Evolutionary conservation across 1,140 invertebrate species (phyloP).

Genomic region (Uloborus diversus): DNA sequence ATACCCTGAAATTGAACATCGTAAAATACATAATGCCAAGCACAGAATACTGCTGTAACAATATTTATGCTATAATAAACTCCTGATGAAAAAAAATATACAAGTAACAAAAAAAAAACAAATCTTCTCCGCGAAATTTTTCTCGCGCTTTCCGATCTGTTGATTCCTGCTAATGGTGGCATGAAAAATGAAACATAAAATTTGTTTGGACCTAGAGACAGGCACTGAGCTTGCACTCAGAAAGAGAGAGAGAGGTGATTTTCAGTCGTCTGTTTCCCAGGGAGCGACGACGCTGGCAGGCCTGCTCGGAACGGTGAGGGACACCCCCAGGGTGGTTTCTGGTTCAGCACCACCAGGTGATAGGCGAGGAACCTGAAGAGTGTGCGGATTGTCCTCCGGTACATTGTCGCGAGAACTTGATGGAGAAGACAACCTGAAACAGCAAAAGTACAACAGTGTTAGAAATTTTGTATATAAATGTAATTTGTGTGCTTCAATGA

Average conservation of each 20-base stretch:
- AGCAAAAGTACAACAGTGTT: neutral
- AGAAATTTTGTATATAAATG: neutral
- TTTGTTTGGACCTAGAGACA: neutral
- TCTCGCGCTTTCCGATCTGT: neutral
- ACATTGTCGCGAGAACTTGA: constrained; percentile 55
- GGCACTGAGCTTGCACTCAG: constrained; percentile 37
- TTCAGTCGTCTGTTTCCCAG: constrained; percentile 36
- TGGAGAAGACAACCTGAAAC: constrained; percentile 51
- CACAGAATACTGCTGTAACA: neutral
- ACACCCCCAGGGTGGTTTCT: constrained; percentile 12
- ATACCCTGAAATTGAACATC: too few species aligned
- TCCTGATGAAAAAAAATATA: neutral
- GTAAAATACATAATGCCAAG: neutral
- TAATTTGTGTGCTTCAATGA: too few species aligned
- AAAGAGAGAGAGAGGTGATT: neutral
- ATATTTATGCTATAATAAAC: neutral
- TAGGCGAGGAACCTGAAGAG: constrained; percentile 52
- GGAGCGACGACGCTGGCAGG: constrained; percentile 47
- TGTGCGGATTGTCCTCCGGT: constrained; percentile 39
- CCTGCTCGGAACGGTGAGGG: constrained; percentile 37
- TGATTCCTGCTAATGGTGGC: neutral
- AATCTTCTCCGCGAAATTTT: constrained; percentile 10
- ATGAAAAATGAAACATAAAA: neutral
- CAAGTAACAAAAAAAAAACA: neutral
- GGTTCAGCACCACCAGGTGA: constrained; percentile 12